These are phyloP conservation scores for Falco columbarius DNA, from an alignment of 2,797 vertebrate species.

Conservation along the genomic window DNA sequence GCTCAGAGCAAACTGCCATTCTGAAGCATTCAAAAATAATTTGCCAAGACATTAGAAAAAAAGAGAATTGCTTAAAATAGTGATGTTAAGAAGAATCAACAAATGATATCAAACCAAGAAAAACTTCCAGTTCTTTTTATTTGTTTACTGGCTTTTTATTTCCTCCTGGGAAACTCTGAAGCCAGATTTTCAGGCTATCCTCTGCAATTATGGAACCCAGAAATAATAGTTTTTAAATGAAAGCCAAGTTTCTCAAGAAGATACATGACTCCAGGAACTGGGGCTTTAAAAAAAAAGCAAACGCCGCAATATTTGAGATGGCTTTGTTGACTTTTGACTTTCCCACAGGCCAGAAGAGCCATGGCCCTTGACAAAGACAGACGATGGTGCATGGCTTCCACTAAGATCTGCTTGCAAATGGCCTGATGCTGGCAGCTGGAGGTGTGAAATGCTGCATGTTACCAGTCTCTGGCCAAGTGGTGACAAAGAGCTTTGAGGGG, in stretches of 20 bases:
- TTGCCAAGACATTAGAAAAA: not conserved
- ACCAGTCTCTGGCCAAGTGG: accelerated
- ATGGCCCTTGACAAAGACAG: not conserved
- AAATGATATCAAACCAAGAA: constrained; percentile 35
- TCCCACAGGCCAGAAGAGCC: not conserved
- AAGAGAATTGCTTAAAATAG: constrained; percentile 11
- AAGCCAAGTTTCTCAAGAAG: constrained; percentile 43
- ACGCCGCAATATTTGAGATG: not conserved
- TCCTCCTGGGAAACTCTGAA: constrained; percentile 36
- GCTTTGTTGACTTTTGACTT: not conserved
- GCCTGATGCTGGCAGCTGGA: not conserved
- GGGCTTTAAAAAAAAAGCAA: not conserved
- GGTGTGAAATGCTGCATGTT: not conserved
- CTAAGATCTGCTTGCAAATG: not conserved
- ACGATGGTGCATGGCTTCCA: not conserved
- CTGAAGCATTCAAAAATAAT: constrained; percentile 15
- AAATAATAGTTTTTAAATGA: constrained; percentile 15
- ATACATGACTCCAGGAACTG: not conserved
- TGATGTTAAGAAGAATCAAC: constrained; percentile 40
- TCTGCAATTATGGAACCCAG: not conserved
- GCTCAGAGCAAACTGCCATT: not conserved
- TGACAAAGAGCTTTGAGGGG: not conserved
- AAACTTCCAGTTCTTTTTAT: constrained; percentile 45
- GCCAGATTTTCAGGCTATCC: constrained; percentile 52
- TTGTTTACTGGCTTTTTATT: constrained; percentile 51